Conservation (phyloP, 2,113 vertebrate genomes). For the Odontophorus gujanensis region DNA sequence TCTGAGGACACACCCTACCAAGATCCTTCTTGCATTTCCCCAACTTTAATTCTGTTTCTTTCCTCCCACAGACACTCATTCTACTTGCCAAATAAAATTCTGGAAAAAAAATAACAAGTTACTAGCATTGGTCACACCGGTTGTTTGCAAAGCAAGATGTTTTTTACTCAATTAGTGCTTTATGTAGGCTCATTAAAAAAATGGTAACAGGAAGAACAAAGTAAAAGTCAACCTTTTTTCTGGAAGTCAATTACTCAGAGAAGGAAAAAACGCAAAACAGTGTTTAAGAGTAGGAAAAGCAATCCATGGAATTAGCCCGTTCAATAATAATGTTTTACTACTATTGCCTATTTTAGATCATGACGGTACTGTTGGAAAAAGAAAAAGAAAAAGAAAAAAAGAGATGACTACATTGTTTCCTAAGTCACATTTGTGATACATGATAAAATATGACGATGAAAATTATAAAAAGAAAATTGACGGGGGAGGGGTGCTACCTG, state of each 20-base stretch:
- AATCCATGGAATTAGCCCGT: neutral
- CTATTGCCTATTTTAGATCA: neutral
- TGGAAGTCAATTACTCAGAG: conserved; percentile 21
- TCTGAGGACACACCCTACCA: conserved; percentile 45
- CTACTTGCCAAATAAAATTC: conserved; percentile 64
- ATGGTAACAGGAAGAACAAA: neutral
- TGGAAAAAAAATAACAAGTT: conserved; percentile 59
- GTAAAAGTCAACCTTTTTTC: neutral
- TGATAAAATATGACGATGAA: neutral
- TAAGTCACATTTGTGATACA: neutral
- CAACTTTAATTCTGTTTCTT: conserved; percentile 51
- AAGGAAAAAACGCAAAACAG: neutral
- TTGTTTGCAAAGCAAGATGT: conserved; percentile 31
- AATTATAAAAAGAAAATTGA: neutral
- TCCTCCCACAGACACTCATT: conserved; percentile 50
- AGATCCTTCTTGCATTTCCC: conserved; percentile 49
- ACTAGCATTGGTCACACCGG: neutral
- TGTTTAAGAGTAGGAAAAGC: conserved; percentile 33
- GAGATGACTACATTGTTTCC: neutral
- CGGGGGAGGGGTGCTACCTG: neutral
- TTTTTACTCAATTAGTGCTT: conserved; percentile 34
- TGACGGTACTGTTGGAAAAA: neutral
- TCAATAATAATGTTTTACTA: neutral
- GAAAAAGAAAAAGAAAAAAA: neutral
- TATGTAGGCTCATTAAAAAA: neutral